Evolutionary conservation across 2,797 vertebrate genomes (phyloP).

Genomic region (Sparidentex hasta): DNA sequence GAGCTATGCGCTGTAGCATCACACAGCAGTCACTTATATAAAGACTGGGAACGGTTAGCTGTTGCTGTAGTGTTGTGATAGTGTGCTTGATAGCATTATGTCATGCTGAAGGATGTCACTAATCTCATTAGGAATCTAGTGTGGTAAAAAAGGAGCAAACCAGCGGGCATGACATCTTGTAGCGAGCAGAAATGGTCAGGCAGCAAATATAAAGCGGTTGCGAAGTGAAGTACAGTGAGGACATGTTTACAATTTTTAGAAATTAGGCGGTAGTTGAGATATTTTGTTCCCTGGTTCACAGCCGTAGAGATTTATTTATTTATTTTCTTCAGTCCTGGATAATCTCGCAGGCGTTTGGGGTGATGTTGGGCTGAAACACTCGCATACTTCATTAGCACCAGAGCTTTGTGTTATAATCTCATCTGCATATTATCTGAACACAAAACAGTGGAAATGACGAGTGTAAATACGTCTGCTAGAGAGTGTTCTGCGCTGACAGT

Average conservation of each 20-base stretch:
- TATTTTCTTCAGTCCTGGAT: background rate
- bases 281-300: background rate
- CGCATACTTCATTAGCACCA: too few species aligned
- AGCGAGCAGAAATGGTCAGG: background rate
- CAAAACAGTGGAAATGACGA: background rate
- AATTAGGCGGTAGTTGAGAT: background rate
- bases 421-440: background rate
- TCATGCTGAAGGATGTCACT: constrained; percentile 18
- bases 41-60: constrained; percentile 16
- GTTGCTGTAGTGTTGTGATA: constrained; percentile 9
- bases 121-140: constrained; percentile 26
- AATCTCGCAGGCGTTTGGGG: background rate
- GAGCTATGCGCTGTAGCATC: constrained; percentile 17
- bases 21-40: constrained; percentile 10
- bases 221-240: background rate
- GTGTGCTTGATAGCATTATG: constrained; percentile 16
- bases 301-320: background rate
- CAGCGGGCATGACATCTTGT: background rate
- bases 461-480: background rate
- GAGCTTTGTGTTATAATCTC: background rate
- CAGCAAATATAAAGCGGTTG: background rate
- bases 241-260: background rate
- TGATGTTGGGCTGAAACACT: too few species aligned
- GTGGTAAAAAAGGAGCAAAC: background rate
- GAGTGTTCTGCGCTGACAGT: background rate